A percentile compares a stretch with the other conserved stretches of the same genome.
These are phyloP conservation scores for Idaea aversata DNA, from an alignment of 2,888 invertebrate genomes.

Conservation along the genomic window DNA sequence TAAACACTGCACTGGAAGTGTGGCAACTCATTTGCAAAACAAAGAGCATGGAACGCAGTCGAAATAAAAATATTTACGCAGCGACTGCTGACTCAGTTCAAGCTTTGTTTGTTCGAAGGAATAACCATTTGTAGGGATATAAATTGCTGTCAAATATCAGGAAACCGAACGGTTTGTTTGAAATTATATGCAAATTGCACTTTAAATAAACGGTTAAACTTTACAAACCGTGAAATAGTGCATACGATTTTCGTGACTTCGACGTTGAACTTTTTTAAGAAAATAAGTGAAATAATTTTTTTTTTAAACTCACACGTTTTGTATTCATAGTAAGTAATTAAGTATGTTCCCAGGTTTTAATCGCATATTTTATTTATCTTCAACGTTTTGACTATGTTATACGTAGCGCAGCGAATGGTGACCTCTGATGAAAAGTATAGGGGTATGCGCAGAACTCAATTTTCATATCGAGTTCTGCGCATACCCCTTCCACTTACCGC, in stretches of 20 bases:
- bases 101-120: conserved; percentile 68
- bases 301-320: no score
- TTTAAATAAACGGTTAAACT: not conserved
- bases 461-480: no score
- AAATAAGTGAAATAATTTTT: no score
- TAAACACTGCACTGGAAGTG: conserved; percentile 61
- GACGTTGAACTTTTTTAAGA: not conserved
- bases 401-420: no score
- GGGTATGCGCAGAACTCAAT: no score
- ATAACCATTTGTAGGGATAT: conserved; percentile 64
- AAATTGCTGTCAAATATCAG: conserved; percentile 60
- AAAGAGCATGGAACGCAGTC: conserved; percentile 62
- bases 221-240: conserved; percentile 4
- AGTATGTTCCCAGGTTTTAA: no score
- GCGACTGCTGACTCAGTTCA: conserved; percentile 65
- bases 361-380: no score
- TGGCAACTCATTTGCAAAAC: conserved; percentile 75
- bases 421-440: no score
- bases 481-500: no score
- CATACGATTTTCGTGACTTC: not conserved
- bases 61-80: conserved; percentile 77
- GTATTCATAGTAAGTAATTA: no score
- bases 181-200: conserved; percentile 6
- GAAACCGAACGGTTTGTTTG: conserved; percentile 25
- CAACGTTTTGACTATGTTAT: no score